A percentile compares a stretch with the other conserved stretches of the same genome.
These are phyloP conservation scores for Dicycla oo DNA, from an alignment of 2,888 invertebrate species.

Conservation along the genomic window DNA sequence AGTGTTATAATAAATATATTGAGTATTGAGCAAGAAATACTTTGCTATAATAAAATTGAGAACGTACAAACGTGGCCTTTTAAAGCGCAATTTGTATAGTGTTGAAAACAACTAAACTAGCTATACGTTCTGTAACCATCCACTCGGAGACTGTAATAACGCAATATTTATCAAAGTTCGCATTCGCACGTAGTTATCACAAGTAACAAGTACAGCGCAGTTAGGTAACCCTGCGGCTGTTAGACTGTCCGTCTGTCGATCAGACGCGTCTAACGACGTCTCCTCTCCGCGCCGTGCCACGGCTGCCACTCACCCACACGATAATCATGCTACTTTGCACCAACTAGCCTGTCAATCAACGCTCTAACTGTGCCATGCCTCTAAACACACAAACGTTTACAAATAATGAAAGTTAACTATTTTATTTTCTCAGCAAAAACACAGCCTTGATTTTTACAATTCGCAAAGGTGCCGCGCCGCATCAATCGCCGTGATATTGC, in stretches of 20 bases:
- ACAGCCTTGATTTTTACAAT: slow-evolving; percentile 48
- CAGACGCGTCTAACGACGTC: slow-evolving; percentile 77
- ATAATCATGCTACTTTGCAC: slow-evolving; percentile 77
- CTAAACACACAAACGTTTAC: slow-evolving; percentile 51
- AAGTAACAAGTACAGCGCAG: slow-evolving; percentile 53
- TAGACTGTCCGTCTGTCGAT: slow-evolving; percentile 80
- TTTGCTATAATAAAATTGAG: neutral
- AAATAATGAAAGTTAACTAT: slow-evolving; percentile 45
- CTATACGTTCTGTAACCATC: slow-evolving; percentile 33
- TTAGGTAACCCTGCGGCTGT: slow-evolving; percentile 66
- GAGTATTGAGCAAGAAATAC: no score
- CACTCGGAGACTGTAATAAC: slow-evolving; percentile 34
- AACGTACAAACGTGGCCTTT: slow-evolving; percentile 11
- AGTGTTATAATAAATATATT: no score
- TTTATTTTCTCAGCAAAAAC: slow-evolving; percentile 28
- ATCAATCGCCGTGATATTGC: slow-evolving; percentile 75
- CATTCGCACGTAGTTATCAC: slow-evolving; percentile 58
- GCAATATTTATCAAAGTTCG: slow-evolving; percentile 52
- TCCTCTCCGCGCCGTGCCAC: slow-evolving; percentile 75
- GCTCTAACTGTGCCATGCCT: slow-evolving; percentile 64
- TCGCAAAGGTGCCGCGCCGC: slow-evolving; percentile 73
- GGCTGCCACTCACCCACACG: slow-evolving; percentile 70
- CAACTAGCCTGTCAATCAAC: slow-evolving; percentile 77
- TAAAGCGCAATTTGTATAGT: slow-evolving; percentile 15
- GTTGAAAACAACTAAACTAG: slow-evolving; percentile 47